Base-by-base conservation (phyloP, 2,888 invertebrate genomes). In the Nemurella pictetii region DNA sequence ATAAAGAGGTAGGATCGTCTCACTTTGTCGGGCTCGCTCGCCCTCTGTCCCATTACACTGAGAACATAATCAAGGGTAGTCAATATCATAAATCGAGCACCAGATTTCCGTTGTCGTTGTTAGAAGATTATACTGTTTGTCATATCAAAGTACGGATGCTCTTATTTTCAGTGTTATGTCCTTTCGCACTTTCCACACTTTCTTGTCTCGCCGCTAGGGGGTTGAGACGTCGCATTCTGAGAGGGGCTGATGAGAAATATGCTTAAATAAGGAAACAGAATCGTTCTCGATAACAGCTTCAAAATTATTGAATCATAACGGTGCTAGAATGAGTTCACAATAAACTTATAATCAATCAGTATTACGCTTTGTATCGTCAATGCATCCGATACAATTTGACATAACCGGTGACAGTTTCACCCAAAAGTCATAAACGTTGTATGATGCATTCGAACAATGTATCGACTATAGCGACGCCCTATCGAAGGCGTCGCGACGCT, bases 61-160 rank as follows among this genome's bases (percentile, higher is more conserved):
- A 82, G 5, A 15, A 30, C 73, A 27, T 72, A 82, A 82, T 82
- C 72, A 72, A 55, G 26, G 72, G 55, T 55, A 55, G 28, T 26
- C 55, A 29, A 72, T 82, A 72, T 82, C 82, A 36, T 82, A 82
- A 82, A 82, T 82, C 30, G 32, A 72, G 55, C 15, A 55, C 72
- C 7, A 72, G 82, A 72, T 82, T 82, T 72, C 72, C 82, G 28
- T 36, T 55, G 82, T 82, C 72, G 82, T 27, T 36, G 35, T 20
- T 15, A 35, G n/a, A n/a, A 32, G 15, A 25, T 80, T 30, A 81
- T 81, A 25, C 0, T 55, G 20, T n/a, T n/a, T 55, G 55, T 55
- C 55, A 1, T 20, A 3, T 12, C 20, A 7, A n/a, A 55, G 55
- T 2, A 55, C 12, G 55, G 55, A 55, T 55, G 55, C 55, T 55